These are phyloP conservation scores for Macrostomum cliftonense DNA, from an alignment of 2,888 invertebrate genomes.

Conservation along the genomic window DNA sequence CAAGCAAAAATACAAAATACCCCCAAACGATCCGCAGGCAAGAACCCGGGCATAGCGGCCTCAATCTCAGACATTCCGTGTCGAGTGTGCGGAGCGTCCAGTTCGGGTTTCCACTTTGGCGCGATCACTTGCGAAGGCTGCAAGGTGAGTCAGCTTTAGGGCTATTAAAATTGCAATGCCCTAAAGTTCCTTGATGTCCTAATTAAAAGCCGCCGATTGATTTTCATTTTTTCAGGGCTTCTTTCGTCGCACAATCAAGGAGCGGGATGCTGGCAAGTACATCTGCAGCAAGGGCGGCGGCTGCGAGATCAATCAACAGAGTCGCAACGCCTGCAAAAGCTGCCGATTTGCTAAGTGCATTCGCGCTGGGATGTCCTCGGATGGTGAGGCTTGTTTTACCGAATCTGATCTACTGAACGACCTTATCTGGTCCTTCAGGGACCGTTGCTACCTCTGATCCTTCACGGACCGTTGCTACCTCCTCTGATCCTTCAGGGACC, in stretches of 20 bases:
- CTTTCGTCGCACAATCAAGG: conserved; percentile 32
- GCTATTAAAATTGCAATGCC: too few relatives aligned
- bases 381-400: conserved; percentile 26
- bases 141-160: too few relatives aligned
- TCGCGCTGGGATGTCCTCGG: conserved; percentile 31
- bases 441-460: too few relatives aligned
- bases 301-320: conserved; percentile 27
- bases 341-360: conserved; percentile 32
- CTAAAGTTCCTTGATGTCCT: too few relatives aligned
- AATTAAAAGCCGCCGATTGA: too few relatives aligned
- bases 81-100: conserved; percentile 32
- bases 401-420: too few relatives aligned
- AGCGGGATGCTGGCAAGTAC: conserved; percentile 24
- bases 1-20: too few relatives aligned
- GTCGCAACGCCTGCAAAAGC: conserved; percentile 32
- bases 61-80: conserved; percentile 32
- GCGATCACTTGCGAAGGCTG: conserved; percentile 37
- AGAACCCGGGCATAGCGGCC: conserved; percentile 4
- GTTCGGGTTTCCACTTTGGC: conserved; percentile 36
- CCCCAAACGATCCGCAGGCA: too few relatives aligned
- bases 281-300: conserved; percentile 22
- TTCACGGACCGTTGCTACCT: too few relatives aligned
- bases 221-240: too few relatives aligned
- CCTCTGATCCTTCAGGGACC: too few relatives aligned
- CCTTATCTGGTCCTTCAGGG: too few relatives aligned